These are phyloP conservation scores for Oenanthe oenanthe DNA, from an alignment of 2,113 vertebrate genomes.

Conservation along the genomic window DNA sequence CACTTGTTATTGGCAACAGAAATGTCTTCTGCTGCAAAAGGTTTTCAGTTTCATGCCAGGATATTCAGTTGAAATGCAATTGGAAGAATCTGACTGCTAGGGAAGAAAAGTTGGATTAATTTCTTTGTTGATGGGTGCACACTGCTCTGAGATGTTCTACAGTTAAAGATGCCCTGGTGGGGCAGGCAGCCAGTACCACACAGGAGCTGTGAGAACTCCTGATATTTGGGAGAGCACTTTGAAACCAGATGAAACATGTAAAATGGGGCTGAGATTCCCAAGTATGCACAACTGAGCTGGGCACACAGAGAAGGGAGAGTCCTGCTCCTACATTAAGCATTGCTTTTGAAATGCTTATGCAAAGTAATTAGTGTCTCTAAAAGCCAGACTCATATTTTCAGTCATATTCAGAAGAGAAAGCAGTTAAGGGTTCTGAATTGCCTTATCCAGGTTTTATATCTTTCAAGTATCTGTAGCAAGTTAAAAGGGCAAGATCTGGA, in stretches of 20 bases:
- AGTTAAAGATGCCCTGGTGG: not conserved
- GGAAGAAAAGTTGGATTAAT: not conserved
- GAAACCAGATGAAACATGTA: not conserved
- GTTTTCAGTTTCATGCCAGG: not conserved
- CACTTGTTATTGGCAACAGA: not conserved
- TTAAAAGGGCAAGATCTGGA: slow-evolving; percentile 29
- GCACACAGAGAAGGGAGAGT: not conserved
- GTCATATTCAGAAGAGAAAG: not conserved
- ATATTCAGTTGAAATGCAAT: not conserved
- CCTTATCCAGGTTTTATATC: not conserved
- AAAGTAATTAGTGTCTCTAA: not conserved
- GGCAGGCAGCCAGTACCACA: not conserved
- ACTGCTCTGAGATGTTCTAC: not conserved
- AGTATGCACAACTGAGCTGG: not conserved
- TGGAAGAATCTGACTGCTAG: not conserved
- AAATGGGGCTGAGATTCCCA: not conserved
- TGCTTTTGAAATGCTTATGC: not conserved
- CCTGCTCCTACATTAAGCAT: not conserved
- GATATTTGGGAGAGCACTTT: not conserved
- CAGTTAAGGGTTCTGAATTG: not conserved
- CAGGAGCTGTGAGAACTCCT: not conserved
- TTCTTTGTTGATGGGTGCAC: rapidly evolving
- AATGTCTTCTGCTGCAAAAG: not conserved
- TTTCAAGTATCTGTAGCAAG: not conserved
- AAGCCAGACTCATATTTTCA: not conserved